Percentiles rank a stretch among this genome's conserved stretches.
Evolutionary conservation across 2,113 vertebrate genomes (phyloP).

Genomic region (Myotis brandtii): DNA sequence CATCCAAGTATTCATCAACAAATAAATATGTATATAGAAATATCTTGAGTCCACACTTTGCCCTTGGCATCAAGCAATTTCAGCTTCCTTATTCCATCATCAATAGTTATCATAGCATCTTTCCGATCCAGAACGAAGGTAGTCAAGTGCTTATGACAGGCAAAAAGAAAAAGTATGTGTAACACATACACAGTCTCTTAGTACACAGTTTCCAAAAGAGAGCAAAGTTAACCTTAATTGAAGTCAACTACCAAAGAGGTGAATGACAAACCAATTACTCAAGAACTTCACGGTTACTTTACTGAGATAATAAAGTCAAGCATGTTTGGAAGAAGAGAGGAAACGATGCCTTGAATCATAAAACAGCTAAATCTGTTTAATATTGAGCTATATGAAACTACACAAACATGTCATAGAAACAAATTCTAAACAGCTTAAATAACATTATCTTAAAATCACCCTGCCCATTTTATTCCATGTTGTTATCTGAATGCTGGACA

Average conservation of each 20-base stretch:
- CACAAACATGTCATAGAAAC: not conserved
- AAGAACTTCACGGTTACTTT: not conserved
- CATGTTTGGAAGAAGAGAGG: not conserved
- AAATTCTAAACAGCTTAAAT: slow-evolving; percentile 11
- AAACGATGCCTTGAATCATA: slow-evolving; percentile 4
- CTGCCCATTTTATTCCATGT: not conserved
- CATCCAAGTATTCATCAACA: not conserved
- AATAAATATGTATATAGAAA: not conserved
- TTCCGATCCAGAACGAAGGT: slow-evolving; percentile 97
- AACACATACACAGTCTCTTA: not conserved
- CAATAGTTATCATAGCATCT: slow-evolving; percentile 95
- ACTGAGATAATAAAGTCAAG: not conserved
- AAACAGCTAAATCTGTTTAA: slow-evolving; percentile 5
- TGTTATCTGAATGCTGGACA: not conserved
- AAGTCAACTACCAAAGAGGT: too few species aligned
- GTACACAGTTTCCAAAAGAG: not conserved
- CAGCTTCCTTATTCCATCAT: slow-evolving; percentile 95
- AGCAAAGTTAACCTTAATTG: not conserved
- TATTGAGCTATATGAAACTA: not conserved
- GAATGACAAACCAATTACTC: not conserved
- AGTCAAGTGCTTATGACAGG: slow-evolving; percentile 91
- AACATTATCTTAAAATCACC: not conserved
- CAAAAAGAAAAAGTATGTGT: slow-evolving; percentile 40
- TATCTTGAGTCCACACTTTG: slow-evolving; percentile 98
- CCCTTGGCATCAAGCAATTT: slow-evolving; percentile 96